Conservation (phyloP, 2,888 invertebrate species). For the Calameuta filiformis region DNA sequence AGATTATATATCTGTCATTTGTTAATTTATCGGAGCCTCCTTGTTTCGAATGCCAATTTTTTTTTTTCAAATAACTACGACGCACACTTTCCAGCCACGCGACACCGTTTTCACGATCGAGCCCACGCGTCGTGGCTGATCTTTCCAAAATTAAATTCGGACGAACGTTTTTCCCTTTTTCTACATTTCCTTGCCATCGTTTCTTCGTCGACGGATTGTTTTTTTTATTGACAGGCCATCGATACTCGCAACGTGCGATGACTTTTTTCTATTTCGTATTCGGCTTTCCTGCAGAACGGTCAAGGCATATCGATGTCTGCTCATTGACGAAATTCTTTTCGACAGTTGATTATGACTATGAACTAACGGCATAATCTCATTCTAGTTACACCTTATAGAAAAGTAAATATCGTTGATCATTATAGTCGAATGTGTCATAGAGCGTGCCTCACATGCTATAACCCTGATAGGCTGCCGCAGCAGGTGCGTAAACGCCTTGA, state of each 20-base stretch:
- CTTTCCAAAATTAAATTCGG: background rate
- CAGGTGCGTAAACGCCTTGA: conserved; percentile 64
- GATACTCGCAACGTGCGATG: conserved; percentile 31
- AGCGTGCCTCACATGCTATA: conserved; percentile 72
- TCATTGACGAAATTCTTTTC: background rate
- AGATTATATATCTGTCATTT: background rate
- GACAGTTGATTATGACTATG: conserved; percentile 38
- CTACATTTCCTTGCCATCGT: conserved; percentile 13
- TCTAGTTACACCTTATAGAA: conserved; percentile 60
- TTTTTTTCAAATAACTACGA: background rate
- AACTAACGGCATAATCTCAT: conserved; percentile 42
- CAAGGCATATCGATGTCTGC: background rate
- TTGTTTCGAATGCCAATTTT: background rate
- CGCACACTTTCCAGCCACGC: background rate
- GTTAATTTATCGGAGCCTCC: background rate
- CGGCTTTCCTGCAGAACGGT: background rate
- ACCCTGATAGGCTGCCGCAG: conserved; percentile 72
- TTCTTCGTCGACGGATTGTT: background rate
- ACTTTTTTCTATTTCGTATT: conserved; percentile 9
- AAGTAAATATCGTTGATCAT: conserved; percentile 56
- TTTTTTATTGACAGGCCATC: conserved; percentile 10
- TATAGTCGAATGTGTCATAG: conserved; percentile 29
- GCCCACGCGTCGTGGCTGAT: background rate
- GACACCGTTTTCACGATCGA: background rate
- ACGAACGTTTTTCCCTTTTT: conserved; percentile 14